These are phyloP conservation scores for Diplolepis rosae DNA, from an alignment of 2,888 invertebrate genomes.

Conservation along the genomic window DNA sequence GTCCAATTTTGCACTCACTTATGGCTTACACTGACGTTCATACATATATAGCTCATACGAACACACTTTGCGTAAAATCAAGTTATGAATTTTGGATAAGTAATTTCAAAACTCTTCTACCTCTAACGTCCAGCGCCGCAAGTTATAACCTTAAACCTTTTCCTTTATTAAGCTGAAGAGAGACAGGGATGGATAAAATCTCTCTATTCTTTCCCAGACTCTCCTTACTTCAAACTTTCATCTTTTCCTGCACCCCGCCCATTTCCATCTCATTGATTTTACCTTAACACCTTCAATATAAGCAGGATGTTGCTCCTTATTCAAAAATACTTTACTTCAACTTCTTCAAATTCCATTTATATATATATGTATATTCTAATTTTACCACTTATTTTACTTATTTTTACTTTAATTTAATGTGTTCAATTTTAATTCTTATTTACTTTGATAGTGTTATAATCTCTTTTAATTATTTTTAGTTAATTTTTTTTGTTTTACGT, in stretches of 20 bases:
- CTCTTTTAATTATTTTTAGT: too few relatives aligned
- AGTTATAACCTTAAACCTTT: slow-evolving; percentile 37
- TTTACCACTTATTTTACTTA: too few relatives aligned
- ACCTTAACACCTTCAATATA: not conserved
- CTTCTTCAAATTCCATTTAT: too few relatives aligned
- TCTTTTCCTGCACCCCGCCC: not conserved
- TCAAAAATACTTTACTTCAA: too few relatives aligned
- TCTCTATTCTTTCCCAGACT: not conserved
- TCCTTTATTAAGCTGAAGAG: slow-evolving; percentile 2
- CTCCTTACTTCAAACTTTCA: not conserved
- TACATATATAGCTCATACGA: slow-evolving; percentile 12
- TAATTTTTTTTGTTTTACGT: too few relatives aligned
- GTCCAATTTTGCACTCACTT: slow-evolving; percentile 9
- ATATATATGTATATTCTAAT: too few relatives aligned
- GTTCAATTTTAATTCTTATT: too few relatives aligned
- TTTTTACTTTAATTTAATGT: too few relatives aligned
- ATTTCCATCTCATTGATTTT: not conserved
- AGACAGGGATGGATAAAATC: not conserved
- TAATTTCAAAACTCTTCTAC: slow-evolving; percentile 49
- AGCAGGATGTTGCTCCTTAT: not conserved
- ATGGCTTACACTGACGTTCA: slow-evolving; percentile 3
- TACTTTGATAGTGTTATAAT: too few relatives aligned
- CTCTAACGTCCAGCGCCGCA: slow-evolving; percentile 32
- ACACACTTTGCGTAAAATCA: slow-evolving; percentile 46
- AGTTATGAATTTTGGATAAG: slow-evolving; percentile 53